Conservation (phyloP, 1,140 invertebrate genomes). For the Scaptodrosophila lebanonensis region DNA sequence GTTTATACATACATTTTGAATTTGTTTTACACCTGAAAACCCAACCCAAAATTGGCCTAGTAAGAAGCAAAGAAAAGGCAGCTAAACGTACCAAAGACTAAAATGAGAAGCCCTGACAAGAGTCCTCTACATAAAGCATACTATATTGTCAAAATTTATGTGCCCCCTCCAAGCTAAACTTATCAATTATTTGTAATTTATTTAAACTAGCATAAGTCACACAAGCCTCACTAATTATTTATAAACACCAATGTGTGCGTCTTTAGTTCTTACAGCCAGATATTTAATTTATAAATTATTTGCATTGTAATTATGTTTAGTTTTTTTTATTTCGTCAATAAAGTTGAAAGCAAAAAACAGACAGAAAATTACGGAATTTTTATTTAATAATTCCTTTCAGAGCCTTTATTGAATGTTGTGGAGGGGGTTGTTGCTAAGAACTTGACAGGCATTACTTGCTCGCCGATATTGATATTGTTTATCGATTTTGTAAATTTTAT, state of each 20-base stretch:
- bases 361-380: not conserved
- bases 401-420: too few relatives aligned
- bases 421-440: too few relatives aligned
- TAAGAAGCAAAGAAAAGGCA: slow-evolving; percentile 49
- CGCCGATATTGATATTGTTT: too few relatives aligned
- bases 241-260: not conserved
- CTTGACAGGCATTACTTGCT: too few relatives aligned
- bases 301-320: slow-evolving; percentile 37
- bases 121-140: slow-evolving; percentile 37
- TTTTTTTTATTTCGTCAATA: slow-evolving; percentile 52
- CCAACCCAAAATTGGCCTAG: slow-evolving; percentile 59
- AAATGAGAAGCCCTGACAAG: slow-evolving; percentile 19
- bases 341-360: slow-evolving; percentile 51
- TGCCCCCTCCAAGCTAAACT: slow-evolving; percentile 20
- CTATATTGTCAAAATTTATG: slow-evolving; percentile 50
- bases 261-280: slow-evolving; percentile 10
- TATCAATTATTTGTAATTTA: slow-evolving; percentile 18
- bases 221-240: slow-evolving; percentile 11
- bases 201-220: slow-evolving; percentile 14
- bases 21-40: slow-evolving; percentile 36
- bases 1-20: slow-evolving; percentile 33
- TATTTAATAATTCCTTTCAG: too few relatives aligned
- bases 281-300: slow-evolving; percentile 41
- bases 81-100: slow-evolving; percentile 76
- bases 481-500: too few relatives aligned